Conservation (phyloP, 2,797 vertebrate species). For the Sebastes matsubarae region DNA sequence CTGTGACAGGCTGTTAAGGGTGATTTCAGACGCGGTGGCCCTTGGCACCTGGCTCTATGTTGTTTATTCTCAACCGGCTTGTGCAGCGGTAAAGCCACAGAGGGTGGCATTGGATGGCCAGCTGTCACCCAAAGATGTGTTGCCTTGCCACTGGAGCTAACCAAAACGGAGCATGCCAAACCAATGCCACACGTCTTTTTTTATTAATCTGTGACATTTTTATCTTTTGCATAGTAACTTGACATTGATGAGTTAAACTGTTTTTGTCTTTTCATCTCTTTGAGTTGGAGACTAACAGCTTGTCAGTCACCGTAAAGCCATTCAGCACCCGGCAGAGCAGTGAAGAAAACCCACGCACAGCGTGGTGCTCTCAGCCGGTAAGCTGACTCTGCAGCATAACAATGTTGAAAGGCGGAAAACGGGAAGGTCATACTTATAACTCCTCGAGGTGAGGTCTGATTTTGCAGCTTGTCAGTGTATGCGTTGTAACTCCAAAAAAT, state of each 20-base stretch:
- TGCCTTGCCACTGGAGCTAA: neutral
- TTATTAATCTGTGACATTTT: neutral
- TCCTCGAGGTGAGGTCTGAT: constrained; percentile 11
- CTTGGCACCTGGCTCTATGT: constrained; percentile 3
- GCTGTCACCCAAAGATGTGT: constrained; percentile 12
- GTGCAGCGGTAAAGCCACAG: neutral
- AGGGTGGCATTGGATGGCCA: constrained; percentile 11
- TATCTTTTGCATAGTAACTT: neutral
- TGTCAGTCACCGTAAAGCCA: neutral
- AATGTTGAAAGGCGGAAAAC: constrained; percentile 4
- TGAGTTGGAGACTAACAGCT: neutral
- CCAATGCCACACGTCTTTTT: neutral
- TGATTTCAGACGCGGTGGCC: constrained; percentile 38
- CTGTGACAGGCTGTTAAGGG: constrained; percentile 14
- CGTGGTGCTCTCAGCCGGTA: neutral
- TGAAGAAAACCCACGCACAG: neutral
- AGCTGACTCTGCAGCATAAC: constrained; percentile 14
- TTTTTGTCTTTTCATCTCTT: neutral
- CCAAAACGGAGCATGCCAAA: neutral
- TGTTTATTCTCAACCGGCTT: constrained; percentile 14
- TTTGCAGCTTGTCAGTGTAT: constrained; percentile 5
- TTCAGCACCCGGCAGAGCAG: neutral
- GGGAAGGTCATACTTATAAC: constrained; percentile 17
- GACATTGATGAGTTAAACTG: neutral
- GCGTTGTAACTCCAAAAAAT: neutral